Percentiles rank a stretch among this genome's conserved stretches.
Conservation (phyloP, 2,797 vertebrate species). For the Acanthornis magna region DNA sequence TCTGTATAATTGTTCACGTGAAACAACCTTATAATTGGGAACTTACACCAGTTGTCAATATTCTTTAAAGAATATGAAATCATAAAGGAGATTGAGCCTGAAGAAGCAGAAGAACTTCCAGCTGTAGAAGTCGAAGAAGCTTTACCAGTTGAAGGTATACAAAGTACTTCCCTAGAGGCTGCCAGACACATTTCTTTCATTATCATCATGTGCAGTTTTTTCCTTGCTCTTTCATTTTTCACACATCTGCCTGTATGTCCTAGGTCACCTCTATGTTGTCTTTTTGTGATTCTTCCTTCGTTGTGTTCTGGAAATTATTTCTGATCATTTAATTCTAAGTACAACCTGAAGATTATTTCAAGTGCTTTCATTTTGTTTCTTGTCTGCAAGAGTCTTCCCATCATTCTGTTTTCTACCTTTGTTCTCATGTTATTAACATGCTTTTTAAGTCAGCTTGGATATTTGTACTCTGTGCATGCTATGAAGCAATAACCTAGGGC, state of each 20-base stretch:
- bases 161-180: background rate
- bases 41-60: constrained; percentile 64
- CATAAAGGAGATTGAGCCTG: constrained; percentile 60
- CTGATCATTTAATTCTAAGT: background rate
- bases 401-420: background rate
- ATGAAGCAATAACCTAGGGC: background rate
- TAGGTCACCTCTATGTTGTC: background rate
- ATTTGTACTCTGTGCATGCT: background rate
- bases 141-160: constrained; percentile 72
- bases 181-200: background rate
- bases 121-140: constrained; percentile 66
- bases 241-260: background rate
- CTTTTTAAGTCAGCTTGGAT: background rate
- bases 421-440: background rate
- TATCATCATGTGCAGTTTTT: background rate
- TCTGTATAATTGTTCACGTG: constrained; percentile 8
- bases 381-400: background rate
- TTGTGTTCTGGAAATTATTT: background rate
- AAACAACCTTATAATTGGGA: background rate
- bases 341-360: background rate
- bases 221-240: constrained; percentile 25
- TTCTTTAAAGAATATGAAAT: constrained; percentile 78
- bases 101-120: constrained; percentile 66
- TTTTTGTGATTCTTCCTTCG: background rate
- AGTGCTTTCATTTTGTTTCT: background rate